Conservation (phyloP, 2,113 vertebrate species). For the Coturnix japonica region DNA sequence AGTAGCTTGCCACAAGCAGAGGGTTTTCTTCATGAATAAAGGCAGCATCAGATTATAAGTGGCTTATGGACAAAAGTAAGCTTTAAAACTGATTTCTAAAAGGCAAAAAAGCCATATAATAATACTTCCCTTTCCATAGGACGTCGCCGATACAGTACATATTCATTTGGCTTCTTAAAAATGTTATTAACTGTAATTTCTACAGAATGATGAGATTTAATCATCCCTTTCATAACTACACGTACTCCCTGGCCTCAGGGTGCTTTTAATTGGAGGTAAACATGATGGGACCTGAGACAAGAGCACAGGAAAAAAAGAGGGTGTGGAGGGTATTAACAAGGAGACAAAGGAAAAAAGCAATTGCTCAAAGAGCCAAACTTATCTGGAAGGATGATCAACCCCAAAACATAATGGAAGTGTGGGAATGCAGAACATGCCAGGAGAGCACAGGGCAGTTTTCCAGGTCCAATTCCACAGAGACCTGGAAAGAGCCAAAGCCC, state of each 20-base stretch:
- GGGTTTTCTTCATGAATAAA: background rate
- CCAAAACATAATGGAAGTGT: background rate
- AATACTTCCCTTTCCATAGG: background rate
- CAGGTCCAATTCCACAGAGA: background rate
- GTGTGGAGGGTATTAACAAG: background rate
- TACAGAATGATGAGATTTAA: constrained; percentile 1
- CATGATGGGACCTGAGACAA: background rate
- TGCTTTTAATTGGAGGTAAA: background rate
- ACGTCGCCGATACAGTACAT: background rate
- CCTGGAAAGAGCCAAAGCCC: background rate
- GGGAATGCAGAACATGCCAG: background rate
- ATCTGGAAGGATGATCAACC: background rate
- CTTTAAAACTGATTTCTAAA: background rate
- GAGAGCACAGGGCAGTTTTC: background rate
- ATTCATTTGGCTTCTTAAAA: background rate
- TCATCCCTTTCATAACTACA: constrained; percentile 3
- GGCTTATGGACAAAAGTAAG: background rate
- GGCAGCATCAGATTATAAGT: background rate
- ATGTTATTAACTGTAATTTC: constrained; percentile 1
- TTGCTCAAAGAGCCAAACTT: background rate
- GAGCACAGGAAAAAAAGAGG: background rate
- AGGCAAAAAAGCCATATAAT: background rate
- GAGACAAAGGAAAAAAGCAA: background rate
- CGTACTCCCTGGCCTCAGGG: background rate
- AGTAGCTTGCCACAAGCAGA: background rate